A percentile compares a stretch with the other conserved stretches of the same genome.
Conservation (phyloP, 1,140 invertebrate species). For the Caenorhabditis brenneri region DNA sequence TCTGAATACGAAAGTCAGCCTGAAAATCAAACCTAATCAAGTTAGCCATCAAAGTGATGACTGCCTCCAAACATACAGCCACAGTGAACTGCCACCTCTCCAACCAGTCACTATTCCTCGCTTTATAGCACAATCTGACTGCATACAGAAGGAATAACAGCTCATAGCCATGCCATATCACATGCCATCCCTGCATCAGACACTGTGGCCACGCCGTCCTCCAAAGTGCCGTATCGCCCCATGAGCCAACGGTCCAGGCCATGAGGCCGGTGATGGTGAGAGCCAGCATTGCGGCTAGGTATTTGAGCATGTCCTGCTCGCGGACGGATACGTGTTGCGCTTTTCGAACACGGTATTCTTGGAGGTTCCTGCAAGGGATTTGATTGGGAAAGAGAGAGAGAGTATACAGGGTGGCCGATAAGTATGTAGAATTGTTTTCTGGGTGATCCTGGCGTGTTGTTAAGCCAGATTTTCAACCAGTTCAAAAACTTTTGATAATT, state of each 20-base stretch:
- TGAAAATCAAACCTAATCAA: conserved; percentile 77
- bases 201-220: conserved; percentile 67
- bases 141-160: conserved; percentile 82
- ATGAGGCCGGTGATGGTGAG: conserved; percentile 78
- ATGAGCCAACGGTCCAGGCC: conserved; percentile 67
- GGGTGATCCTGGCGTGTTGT: too few species aligned
- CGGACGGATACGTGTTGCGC: conserved; percentile 85
- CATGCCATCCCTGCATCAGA: conserved; percentile 61
- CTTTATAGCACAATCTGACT: conserved; percentile 82
- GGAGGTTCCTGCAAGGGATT: conserved; percentile 75
- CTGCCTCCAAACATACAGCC: conserved; percentile 79
- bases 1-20: conserved; percentile 58
- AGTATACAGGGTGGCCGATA: too few species aligned
- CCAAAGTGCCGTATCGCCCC: conserved; percentile 61
- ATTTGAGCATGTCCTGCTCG: conserved; percentile 84
- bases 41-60: conserved; percentile 79
- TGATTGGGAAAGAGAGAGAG: too few species aligned
- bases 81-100: conserved; percentile 79
- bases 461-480: too few species aligned
- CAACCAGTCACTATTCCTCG: conserved; percentile 80
- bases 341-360: conserved; percentile 82
- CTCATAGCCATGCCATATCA: conserved; percentile 65
- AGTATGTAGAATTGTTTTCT: too few species aligned
- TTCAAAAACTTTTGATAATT: too few species aligned
- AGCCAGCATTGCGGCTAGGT: conserved; percentile 83